Percentiles rank a stretch among this genome's conserved stretches.
Conservation (phyloP, 2,888 invertebrate species). For the Dryococelus australis region DNA sequence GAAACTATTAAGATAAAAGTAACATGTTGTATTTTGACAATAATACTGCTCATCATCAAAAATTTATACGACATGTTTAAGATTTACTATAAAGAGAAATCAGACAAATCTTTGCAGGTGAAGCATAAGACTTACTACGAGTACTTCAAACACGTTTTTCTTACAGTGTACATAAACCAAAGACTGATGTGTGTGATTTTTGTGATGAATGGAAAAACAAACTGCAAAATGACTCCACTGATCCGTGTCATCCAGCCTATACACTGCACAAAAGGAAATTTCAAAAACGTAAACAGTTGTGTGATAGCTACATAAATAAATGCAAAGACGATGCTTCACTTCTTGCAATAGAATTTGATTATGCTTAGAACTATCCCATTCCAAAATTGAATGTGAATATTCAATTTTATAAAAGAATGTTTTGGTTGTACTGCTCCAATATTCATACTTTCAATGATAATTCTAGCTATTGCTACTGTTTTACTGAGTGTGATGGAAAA, state of each 20-base stretch:
- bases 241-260: background rate
- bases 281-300: background rate
- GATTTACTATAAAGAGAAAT: slow-evolving; percentile 17
- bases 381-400: slow-evolving; percentile 13
- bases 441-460: background rate
- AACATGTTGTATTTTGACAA: slow-evolving; percentile 20
- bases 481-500: slow-evolving; percentile 6
- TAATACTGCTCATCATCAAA: background rate
- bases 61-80: background rate
- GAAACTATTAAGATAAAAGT: background rate
- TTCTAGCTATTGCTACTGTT: background rate
- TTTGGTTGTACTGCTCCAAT: background rate
- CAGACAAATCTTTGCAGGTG: background rate
- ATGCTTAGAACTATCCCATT: slow-evolving; percentile 20
- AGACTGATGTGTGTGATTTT: slow-evolving; percentile 10
- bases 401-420: slow-evolving; percentile 4
- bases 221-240: background rate
- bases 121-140: slow-evolving; percentile 12
- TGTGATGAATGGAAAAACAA: background rate
- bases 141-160: background rate
- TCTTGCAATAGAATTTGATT: slow-evolving; percentile 21
- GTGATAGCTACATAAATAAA: background rate
- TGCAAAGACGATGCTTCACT: background rate
- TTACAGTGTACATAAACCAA: background rate
- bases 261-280: slow-evolving; percentile 2